phyloP scores from a whole-genome alignment of 2,113 vertebrate genomes.

The Trochalopteron elliotii region DNA sequence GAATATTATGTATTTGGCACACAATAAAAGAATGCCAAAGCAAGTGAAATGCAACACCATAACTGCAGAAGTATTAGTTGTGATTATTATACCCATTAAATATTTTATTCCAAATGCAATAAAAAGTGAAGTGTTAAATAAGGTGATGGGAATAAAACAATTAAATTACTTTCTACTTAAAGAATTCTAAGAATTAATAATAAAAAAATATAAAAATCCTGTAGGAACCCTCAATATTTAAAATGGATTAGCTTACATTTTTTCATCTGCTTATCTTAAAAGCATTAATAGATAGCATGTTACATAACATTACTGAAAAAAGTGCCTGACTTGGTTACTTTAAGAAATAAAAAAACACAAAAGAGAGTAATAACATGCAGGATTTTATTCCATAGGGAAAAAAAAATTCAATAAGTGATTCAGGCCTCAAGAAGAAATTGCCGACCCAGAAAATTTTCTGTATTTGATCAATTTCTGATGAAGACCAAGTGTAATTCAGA shows the following conservation, averaged over 20 bases:
- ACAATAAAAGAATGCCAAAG: background rate
- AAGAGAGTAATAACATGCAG: background rate
- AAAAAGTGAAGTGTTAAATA: background rate
- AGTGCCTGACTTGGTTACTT: background rate
- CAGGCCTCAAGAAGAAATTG: background rate
- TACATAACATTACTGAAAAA: background rate
- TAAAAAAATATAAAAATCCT: background rate
- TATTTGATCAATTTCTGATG: background rate
- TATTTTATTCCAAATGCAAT: background rate
- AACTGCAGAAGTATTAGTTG: background rate
- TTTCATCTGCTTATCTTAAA: background rate
- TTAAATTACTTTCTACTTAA: background rate
- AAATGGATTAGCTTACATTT: background rate
- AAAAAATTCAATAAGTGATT: background rate
- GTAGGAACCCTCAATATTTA: background rate
- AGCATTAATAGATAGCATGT: background rate
- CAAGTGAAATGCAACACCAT: background rate
- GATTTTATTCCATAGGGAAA: background rate
- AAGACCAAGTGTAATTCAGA: background rate
- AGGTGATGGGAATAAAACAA: background rate
- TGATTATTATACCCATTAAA: background rate
- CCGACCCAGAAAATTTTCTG: background rate
- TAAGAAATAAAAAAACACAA: background rate
- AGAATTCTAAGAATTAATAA: background rate
- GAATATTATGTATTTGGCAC: background rate